Evolutionary conservation across 2,113 vertebrate species (phyloP).

Genomic region (Semnopithecus entellus): DNA sequence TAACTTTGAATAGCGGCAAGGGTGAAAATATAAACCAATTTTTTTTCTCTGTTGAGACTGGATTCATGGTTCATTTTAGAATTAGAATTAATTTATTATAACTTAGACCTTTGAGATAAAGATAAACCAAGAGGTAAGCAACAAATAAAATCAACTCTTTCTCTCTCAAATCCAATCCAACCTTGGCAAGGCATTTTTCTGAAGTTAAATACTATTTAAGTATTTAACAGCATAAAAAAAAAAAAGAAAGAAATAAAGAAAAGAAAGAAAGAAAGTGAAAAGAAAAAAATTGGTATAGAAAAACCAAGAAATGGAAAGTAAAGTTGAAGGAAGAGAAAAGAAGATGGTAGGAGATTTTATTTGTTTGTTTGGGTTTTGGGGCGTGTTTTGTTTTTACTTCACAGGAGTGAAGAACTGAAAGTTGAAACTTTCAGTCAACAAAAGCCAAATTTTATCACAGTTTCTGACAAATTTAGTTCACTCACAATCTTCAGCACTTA

Average conservation of each 20-base stretch:
- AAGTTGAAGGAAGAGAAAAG: background rate
- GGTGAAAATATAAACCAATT: background rate
- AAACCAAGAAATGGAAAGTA: background rate
- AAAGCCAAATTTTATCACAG: background rate
- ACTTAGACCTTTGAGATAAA: background rate
- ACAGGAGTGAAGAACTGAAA: background rate
- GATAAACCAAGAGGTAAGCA: background rate
- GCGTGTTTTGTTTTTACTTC: background rate
- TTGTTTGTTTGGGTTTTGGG: background rate
- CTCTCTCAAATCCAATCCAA: background rate
- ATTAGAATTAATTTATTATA: constrained; percentile 35
- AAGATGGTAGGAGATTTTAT: background rate
- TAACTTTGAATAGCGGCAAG: background rate
- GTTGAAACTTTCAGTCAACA: background rate
- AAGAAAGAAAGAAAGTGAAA: background rate
- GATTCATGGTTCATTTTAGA: background rate
- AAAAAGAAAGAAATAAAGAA: background rate
- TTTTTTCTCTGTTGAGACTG: background rate
- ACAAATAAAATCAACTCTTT: background rate
- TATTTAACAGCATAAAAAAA: background rate
- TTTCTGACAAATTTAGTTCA: background rate
- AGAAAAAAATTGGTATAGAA: background rate
- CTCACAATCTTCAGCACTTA: background rate
- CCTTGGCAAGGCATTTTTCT: background rate
- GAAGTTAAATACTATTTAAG: background rate